These are phyloP conservation scores for Neomicropteryx cornuta DNA, from an alignment of 1,140 invertebrate species.

Conservation along the genomic window DNA sequence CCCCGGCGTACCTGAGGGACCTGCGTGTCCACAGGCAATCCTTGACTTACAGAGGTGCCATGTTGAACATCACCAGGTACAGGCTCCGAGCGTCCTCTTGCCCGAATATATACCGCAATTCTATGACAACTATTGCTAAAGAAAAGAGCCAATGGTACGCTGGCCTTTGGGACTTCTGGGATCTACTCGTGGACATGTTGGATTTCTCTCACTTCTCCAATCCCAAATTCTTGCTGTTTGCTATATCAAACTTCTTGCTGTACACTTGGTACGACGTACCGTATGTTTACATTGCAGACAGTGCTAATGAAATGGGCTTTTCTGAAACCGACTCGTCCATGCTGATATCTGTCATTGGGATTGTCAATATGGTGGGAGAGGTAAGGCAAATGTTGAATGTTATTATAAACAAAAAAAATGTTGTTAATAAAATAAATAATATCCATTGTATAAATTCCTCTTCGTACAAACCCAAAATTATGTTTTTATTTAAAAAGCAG, in stretches of 20 bases:
- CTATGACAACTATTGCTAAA: constrained; percentile 75
- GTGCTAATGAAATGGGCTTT: constrained; percentile 56
- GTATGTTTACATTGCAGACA: constrained; percentile 75
- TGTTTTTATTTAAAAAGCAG: too few species aligned
- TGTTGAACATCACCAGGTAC: constrained; percentile 76
- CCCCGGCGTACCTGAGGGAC: constrained; percentile 57
- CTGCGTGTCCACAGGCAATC: constrained; percentile 60
- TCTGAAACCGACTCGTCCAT: constrained; percentile 62
- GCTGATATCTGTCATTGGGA: constrained; percentile 76
- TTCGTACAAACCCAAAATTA: too few species aligned
- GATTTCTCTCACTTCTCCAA: constrained; percentile 71
- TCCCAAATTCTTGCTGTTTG: constrained; percentile 64
- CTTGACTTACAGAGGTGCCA: constrained; percentile 73
- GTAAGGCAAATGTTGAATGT: too few species aligned
- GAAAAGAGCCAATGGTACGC: constrained; percentile 64
- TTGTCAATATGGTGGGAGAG: constrained; percentile 77
- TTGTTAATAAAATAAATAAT: too few species aligned
- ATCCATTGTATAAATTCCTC: too few species aligned
- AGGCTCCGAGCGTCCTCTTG: constrained; percentile 72
- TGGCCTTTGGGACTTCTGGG: constrained; percentile 65
- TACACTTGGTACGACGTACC: constrained; percentile 85
- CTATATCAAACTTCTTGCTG: constrained; percentile 73
- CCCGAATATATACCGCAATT: constrained; percentile 79
- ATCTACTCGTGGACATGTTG: constrained; percentile 62
- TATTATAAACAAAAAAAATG: too few species aligned